Conservation (phyloP, 1,140 invertebrate genomes). For the Bombus fervidus region DNA sequence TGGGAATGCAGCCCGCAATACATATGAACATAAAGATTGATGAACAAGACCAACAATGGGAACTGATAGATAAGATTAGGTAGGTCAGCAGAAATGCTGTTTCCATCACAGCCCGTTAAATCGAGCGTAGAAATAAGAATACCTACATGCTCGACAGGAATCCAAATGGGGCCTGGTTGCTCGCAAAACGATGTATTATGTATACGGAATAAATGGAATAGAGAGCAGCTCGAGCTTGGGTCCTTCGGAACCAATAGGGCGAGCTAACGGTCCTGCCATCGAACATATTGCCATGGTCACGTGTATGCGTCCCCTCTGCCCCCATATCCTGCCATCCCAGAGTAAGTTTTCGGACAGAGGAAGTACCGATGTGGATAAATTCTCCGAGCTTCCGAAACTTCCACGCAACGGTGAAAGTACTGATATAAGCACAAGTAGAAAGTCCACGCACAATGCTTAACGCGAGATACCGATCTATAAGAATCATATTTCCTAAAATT, state of each 20-base stretch:
- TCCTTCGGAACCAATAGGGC: constrained; percentile 75
- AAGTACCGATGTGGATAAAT: constrained; percentile 62
- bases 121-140: constrained; percentile 76
- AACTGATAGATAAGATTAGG: constrained; percentile 15
- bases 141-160: constrained; percentile 57
- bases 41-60: constrained; percentile 48
- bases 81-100: constrained; percentile 51
- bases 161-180: constrained; percentile 54
- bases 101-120: constrained; percentile 67
- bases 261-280: constrained; percentile 68
- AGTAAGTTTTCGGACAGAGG: constrained; percentile 65
- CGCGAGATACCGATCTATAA: constrained; percentile 45
- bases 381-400: constrained; percentile 59
- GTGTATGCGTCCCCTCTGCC: constrained; percentile 48
- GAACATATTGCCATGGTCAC: constrained; percentile 67
- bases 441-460: constrained; percentile 54
- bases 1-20: constrained; percentile 34
- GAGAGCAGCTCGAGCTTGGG: constrained; percentile 64
- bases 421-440: constrained; percentile 34
- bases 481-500: constrained; percentile 39
- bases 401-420: constrained; percentile 23
- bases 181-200: constrained; percentile 74
- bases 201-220: constrained; percentile 76
- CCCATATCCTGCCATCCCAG: constrained; percentile 45
- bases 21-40: constrained; percentile 61